Percentiles rank a stretch among this genome's conserved stretches.
Evolutionary conservation across 2,113 vertebrate genomes (phyloP).

Genomic region (Shinisaurus crocodilurus): DNA sequence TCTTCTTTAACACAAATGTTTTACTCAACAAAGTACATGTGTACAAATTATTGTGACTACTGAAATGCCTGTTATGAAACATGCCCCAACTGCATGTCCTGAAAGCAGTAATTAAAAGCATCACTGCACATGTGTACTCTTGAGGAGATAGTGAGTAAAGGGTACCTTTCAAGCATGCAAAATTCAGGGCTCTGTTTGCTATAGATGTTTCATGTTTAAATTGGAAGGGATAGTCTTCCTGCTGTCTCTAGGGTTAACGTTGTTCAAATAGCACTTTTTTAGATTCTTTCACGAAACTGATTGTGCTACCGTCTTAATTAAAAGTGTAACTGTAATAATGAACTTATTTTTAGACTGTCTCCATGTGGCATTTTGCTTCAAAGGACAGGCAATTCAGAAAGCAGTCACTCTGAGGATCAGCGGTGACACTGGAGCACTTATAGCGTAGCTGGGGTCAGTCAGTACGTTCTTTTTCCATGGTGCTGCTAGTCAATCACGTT

Average conservation of each 20-base stretch:
- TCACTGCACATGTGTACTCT: not conserved
- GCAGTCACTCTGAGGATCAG: conserved; percentile 64
- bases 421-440: conserved; percentile 64
- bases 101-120: not conserved
- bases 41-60: not conserved
- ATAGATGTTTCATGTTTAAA: conserved; percentile 27
- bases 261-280: conserved; percentile 60
- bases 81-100: not conserved
- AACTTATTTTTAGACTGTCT: conserved; percentile 62
- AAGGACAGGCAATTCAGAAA: conserved; percentile 69
- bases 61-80: not conserved
- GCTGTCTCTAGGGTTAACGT: conserved; percentile 45
- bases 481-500: conserved; percentile 67
- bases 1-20: not conserved
- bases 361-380: conserved; percentile 55
- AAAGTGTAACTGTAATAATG: conserved; percentile 69
- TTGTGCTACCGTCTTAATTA: conserved; percentile 66
- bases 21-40: not conserved
- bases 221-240: conserved; percentile 2
- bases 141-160: not conserved
- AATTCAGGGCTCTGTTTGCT: not conserved
- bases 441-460: conserved; percentile 61
- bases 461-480: conserved; percentile 54
- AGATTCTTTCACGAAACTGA: conserved; percentile 17
- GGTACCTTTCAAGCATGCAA: not conserved